Percentiles rank a stretch among this genome's conserved stretches.
Conservation (phyloP, 2,113 vertebrate species). For the Cairina moschata region DNA sequence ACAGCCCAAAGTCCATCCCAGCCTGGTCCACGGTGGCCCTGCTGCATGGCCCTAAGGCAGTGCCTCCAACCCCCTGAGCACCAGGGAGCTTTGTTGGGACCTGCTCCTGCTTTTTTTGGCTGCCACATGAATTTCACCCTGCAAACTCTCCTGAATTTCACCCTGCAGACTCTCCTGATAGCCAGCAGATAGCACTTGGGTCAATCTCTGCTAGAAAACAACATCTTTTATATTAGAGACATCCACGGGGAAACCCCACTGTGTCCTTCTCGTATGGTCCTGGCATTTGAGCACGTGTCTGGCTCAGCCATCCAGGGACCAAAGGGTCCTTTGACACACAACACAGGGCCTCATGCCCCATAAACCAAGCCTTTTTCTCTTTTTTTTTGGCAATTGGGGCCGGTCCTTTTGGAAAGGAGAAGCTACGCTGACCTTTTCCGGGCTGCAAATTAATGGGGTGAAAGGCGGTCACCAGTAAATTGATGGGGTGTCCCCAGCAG, state of each 20-base stretch:
- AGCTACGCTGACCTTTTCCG: not conserved
- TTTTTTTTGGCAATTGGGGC: not conserved
- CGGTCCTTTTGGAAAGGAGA: not conserved
- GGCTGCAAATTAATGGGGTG: not conserved
- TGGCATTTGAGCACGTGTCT: not conserved
- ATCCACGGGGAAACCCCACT: not conserved
- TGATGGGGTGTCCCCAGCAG: not conserved
- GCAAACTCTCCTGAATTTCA: not conserved
- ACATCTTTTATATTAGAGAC: accelerated
- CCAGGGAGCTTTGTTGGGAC: not conserved
- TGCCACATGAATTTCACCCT: not conserved
- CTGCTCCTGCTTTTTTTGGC: not conserved
- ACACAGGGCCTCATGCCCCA: accelerated
- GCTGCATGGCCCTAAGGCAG: no score
- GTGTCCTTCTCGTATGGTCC: not conserved
- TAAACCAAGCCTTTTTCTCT: not conserved
- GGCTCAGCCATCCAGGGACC: not conserved
- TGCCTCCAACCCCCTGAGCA: not conserved
- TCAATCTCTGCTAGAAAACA: not conserved
- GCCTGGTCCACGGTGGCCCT: not conserved
- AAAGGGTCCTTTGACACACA: not conserved
- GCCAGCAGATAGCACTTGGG: not conserved
- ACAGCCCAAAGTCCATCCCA: accelerated
- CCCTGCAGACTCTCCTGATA: accelerated
- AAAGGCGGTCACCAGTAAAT: not conserved